A percentile compares a stretch with the other conserved stretches of the same genome.
phyloP scores from a whole-genome alignment of 2,113 vertebrate genomes.

The Megalops atlanticus region DNA sequence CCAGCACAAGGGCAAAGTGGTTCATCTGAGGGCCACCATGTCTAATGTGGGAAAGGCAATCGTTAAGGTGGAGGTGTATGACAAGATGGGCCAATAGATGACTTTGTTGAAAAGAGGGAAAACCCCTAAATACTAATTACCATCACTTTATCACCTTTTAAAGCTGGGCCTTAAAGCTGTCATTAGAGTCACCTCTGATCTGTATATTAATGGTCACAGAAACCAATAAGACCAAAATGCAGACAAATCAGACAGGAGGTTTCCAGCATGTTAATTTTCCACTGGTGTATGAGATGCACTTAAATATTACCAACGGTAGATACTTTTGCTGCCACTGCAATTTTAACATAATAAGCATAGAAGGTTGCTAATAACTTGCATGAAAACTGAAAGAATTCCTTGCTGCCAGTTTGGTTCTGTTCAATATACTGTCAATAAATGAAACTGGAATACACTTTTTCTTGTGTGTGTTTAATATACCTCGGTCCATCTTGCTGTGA shows the following conservation, averaged over 20 bases:
- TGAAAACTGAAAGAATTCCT: not conserved
- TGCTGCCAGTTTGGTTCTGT: too few relatives aligned
- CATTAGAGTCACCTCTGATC: too few relatives aligned
- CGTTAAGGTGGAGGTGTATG: constrained; percentile 66
- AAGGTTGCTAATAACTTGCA: not conserved
- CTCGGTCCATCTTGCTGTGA: not conserved
- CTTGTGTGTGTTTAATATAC: not conserved
- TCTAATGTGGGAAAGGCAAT: constrained; percentile 63
- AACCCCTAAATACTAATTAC: not conserved
- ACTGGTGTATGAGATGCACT: not conserved
- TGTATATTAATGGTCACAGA: too few relatives aligned
- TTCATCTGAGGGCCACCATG: constrained; percentile 67
- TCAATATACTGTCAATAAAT: too few relatives aligned
- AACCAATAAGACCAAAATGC: constrained; percentile 3
- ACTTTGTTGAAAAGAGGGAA: not conserved
- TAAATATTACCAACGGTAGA: too few relatives aligned
- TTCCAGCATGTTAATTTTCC: not conserved
- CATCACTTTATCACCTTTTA: not conserved
- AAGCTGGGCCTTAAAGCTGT: not conserved
- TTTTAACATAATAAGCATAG: not conserved
- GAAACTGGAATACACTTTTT: not conserved
- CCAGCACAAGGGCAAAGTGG: not conserved
- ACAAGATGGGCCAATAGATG: constrained; percentile 54
- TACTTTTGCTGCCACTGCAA: not conserved
- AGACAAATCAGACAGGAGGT: not conserved